Conservation (phyloP, 37 sponge, comb jelly and placozoan genomes). For the Mnemiopsis leidyi region DNA sequence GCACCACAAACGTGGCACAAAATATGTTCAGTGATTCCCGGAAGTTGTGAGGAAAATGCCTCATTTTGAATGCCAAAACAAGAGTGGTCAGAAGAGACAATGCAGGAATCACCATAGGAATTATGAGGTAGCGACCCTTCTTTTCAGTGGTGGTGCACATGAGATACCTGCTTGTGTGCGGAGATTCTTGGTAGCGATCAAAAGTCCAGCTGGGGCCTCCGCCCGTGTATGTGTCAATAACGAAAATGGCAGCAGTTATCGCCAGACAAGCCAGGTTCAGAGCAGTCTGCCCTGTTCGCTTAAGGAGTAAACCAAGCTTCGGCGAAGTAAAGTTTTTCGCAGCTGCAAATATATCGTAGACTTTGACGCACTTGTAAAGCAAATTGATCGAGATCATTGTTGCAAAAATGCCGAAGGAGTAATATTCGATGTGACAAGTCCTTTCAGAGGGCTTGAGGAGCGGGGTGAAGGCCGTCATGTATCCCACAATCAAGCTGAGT, state of each 20-base stretch:
- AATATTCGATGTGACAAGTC: not conserved
- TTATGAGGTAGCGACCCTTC: not conserved
- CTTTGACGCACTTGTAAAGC: slow-evolving; percentile 2
- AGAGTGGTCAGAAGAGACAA: slow-evolving; percentile 5
- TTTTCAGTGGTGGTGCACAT: not conserved
- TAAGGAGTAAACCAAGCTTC: not conserved
- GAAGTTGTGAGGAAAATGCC: slow-evolving; percentile 53
- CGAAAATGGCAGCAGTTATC: not conserved
- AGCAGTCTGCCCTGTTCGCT: not conserved
- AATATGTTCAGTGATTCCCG: slow-evolving; percentile 49
- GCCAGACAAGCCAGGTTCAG: not conserved
- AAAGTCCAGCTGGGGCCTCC: not conserved
- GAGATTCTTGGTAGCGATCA: not conserved
- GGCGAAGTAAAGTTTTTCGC: not conserved
- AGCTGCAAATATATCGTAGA: not conserved
- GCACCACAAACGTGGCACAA: slow-evolving; percentile 11
- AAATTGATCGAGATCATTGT: not conserved
- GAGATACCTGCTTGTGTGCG: not conserved
- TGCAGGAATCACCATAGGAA: not conserved
- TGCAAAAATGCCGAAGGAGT: not conserved
- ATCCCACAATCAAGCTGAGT: not conserved
- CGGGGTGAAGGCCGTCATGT: not conserved
- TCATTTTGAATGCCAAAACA: slow-evolving; percentile 38
- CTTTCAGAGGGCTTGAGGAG: not conserved
- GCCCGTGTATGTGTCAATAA: not conserved